Conservation (phyloP, 2,888 invertebrate genomes). For the Rhopalosiphum nymphaeae region DNA sequence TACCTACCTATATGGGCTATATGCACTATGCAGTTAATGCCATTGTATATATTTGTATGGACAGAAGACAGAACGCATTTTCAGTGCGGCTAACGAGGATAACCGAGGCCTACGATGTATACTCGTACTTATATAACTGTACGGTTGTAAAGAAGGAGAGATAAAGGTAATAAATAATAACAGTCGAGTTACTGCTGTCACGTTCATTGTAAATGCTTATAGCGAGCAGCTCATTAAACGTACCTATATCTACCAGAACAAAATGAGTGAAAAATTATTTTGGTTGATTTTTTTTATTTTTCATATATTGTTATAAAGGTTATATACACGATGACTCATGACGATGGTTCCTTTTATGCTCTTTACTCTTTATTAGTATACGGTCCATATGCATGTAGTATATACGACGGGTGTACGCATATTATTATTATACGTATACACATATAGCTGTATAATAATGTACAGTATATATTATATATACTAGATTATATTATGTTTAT, state of each 20-base stretch:
- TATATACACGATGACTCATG: constrained; percentile 42
- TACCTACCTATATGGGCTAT: no score
- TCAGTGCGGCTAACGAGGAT: constrained; percentile 19
- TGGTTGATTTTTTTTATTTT: constrained; percentile 25
- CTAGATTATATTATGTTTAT: neutral
- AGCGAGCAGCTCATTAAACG: neutral
- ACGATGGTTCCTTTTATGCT: constrained; percentile 37
- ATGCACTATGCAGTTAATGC: neutral
- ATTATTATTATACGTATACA: neutral
- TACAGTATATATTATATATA: neutral
- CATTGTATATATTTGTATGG: neutral
- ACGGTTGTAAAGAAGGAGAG: neutral
- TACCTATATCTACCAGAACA: neutral
- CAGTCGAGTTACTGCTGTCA: neutral
- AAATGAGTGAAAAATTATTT: constrained; percentile 40
- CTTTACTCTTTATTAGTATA: neutral
- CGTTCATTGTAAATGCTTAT: neutral
- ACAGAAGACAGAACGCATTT: constrained; percentile 28
- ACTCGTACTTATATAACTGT: neutral
- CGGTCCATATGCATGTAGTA: neutral
- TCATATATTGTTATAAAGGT: constrained; percentile 28
- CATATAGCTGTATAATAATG: neutral
- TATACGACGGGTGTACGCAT: neutral
- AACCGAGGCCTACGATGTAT: neutral
- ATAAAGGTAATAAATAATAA: constrained; percentile 20